phyloP scores from a whole-genome alignment of 2,888 invertebrate species.

The Philonicus albiceps region DNA sequence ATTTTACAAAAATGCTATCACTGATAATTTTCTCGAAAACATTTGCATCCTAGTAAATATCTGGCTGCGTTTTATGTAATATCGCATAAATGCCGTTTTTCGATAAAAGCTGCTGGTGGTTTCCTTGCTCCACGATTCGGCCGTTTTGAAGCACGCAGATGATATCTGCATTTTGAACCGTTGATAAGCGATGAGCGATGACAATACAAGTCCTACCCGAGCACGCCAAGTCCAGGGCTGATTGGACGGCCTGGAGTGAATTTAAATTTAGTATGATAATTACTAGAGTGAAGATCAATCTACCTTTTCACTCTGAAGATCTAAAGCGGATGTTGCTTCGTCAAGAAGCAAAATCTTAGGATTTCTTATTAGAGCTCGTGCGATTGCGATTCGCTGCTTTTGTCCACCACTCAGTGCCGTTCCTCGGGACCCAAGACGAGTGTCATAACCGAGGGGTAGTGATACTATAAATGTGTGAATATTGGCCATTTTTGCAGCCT shows the following conservation, averaged over 20 bases:
- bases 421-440: constrained; percentile 76
- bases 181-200: constrained; percentile 85
- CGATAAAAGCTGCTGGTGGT: constrained; percentile 75
- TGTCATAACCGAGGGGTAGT: constrained; percentile 79
- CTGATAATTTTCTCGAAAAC: background rate
- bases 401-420: constrained; percentile 84
- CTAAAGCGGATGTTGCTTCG: constrained; percentile 81
- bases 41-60: constrained; percentile 21
- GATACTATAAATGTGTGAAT: constrained; percentile 84
- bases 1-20: background rate
- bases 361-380: constrained; percentile 76
- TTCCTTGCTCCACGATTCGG: constrained; percentile 77
- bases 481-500: constrained; percentile 82
- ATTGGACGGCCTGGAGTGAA: constrained; percentile 73
- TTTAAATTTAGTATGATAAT: background rate
- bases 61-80: constrained; percentile 69
- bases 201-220: constrained; percentile 83
- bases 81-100: constrained; percentile 72
- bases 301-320: constrained; percentile 78
- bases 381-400: constrained; percentile 85
- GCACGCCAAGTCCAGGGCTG: constrained; percentile 82
- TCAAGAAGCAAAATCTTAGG: constrained; percentile 75
- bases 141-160: constrained; percentile 85
- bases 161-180: constrained; percentile 81
- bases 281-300: background rate